phyloP scores from a whole-genome alignment of 2,113 vertebrate species.

The Jacana jacana region DNA sequence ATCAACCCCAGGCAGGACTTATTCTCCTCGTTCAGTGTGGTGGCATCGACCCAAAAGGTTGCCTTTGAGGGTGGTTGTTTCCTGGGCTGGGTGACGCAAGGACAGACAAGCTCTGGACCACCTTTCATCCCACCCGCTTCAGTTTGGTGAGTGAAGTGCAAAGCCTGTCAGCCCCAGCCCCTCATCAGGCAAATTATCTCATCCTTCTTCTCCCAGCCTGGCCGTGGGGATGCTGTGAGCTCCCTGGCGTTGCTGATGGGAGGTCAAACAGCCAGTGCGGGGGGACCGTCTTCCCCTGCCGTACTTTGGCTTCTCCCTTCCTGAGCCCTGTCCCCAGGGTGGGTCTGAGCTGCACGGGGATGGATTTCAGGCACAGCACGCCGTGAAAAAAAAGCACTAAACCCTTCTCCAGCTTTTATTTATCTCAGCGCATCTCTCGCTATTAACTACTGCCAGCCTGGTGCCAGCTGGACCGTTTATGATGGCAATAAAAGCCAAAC shows the following conservation, averaged over 20 bases:
- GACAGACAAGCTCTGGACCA: background rate
- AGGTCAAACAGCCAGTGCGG: background rate
- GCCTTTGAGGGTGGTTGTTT: background rate
- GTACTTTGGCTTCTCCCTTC: background rate
- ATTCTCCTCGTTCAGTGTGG: background rate
- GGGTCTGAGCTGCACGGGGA: fast-evolving
- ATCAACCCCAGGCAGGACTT: background rate
- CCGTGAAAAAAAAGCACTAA: background rate
- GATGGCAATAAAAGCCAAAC: conserved; percentile 43
- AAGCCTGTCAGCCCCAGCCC: background rate
- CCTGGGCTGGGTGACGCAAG: background rate
- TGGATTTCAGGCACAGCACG: background rate
- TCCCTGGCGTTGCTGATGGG: fast-evolving
- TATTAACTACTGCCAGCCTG: background rate
- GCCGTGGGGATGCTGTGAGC: fast-evolving
- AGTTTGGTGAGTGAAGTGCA: background rate
- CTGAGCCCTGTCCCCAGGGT: background rate
- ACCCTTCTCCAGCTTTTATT: background rate
- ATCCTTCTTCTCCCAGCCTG: background rate
- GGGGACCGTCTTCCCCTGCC: background rate
- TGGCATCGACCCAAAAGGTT: background rate
- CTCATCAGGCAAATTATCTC: background rate
- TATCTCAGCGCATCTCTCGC: background rate
- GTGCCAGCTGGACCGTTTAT: conserved; percentile 49
- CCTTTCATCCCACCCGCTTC: background rate